Conservation (phyloP, 2,888 invertebrate genomes). For the Dasysyrphus tricinctus region DNA sequence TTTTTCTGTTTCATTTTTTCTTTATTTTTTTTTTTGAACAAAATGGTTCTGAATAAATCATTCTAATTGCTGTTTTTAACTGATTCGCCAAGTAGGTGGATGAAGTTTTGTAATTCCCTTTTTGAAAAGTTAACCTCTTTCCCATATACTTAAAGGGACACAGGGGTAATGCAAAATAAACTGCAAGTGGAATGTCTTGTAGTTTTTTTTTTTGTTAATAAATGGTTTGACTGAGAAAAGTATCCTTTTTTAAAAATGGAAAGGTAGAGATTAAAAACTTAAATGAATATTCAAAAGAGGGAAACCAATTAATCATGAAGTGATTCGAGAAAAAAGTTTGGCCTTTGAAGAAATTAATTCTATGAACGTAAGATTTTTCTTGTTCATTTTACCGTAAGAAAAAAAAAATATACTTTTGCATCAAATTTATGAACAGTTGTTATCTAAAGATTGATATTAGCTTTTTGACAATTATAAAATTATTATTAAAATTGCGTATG, state of each 20-base stretch:
- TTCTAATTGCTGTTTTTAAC: conserved; percentile 61
- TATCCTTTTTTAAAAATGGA: conserved; percentile 2
- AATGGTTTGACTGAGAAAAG: conserved; percentile 13
- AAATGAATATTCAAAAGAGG: conserved; percentile 14
- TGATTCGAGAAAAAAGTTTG: neutral
- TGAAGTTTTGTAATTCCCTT: neutral
- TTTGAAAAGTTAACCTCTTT: neutral
- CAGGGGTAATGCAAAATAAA: neutral
- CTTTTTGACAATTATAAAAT: too few species aligned
- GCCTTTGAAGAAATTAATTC: neutral
- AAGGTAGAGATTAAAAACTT: conserved; percentile 6
- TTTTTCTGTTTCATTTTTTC: neutral
- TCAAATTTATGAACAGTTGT: too few species aligned
- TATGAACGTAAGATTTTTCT: too few species aligned
- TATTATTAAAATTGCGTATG: too few species aligned
- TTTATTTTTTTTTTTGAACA: neutral
- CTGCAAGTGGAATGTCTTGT: neutral
- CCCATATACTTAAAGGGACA: neutral
- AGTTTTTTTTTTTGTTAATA: conserved; percentile 7
- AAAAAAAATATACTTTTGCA: too few species aligned
- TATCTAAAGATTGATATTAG: too few species aligned
- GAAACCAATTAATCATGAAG: conserved; percentile 35
- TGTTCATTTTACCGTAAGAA: too few species aligned
- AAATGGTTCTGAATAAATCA: conserved; percentile 57
- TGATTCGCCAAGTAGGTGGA: conserved; percentile 17